These are phyloP conservation scores for Nephila pilipes DNA, from an alignment of 1,140 invertebrate genomes.

Conservation along the genomic window DNA sequence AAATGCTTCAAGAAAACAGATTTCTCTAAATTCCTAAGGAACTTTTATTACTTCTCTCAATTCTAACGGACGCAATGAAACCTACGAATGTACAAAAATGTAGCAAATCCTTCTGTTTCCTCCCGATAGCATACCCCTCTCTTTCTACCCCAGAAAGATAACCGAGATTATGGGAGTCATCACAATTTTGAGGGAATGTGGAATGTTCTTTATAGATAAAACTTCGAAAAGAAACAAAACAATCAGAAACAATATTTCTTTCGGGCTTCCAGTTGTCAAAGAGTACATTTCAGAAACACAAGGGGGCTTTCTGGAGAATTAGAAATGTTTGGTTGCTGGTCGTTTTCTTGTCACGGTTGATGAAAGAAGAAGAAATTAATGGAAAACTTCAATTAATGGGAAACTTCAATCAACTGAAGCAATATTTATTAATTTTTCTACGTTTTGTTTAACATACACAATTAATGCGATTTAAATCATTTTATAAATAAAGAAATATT, in stretches of 20 bases:
- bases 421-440: too few species aligned
- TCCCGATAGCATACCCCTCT: slow-evolving; percentile 2
- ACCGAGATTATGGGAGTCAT: slow-evolving; percentile 67
- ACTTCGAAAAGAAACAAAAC: slow-evolving; percentile 43
- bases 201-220: slow-evolving; percentile 68
- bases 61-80: slow-evolving; percentile 18
- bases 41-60: slow-evolving; percentile 25
- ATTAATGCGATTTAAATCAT: too few species aligned
- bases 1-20: neutral
- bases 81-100: neutral
- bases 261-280: slow-evolving; percentile 53
- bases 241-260: slow-evolving; percentile 59
- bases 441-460: too few species aligned
- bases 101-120: slow-evolving; percentile 48
- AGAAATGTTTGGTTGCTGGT: neutral
- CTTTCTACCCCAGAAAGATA: slow-evolving; percentile 29
- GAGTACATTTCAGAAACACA: neutral
- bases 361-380: too few species aligned
- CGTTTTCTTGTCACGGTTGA: neutral
- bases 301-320: slow-evolving; percentile 20
- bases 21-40: neutral
- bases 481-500: too few species aligned
- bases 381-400: too few species aligned
- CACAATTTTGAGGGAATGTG: slow-evolving; percentile 64
- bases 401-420: too few species aligned